Evolutionary conservation across 1,140 invertebrate species (phyloP), one percentile per base, ranked within the genome.

Genomic region (Philopotamus ludificatus): DNA sequence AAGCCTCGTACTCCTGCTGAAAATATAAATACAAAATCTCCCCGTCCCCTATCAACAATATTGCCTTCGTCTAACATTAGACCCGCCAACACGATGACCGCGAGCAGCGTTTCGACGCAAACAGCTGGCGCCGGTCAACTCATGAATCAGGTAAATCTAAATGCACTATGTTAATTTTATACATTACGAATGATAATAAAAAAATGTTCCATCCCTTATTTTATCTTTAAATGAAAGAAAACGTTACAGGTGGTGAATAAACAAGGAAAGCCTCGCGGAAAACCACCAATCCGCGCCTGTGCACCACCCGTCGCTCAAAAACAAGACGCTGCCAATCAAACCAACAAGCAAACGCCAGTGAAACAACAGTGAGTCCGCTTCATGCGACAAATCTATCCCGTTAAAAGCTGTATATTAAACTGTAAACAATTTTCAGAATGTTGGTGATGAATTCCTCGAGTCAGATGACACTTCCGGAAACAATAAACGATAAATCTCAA

Each of bases 51-150:
- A 16, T 84, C 84, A 1, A 87, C 84, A 73, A 90, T 89, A 59
- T 71, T 89, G 39, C 88, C 87, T 1, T 88, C 87, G 0, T 77
- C 84, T 2, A 83, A 82, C 58, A 89, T 89, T 50, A 79, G 89
- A 42, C 89, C 89, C 0, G 77, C 75, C 0, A 60, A 23, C 28
- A 26, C 44, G 20, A 60, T 60, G 57, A 60, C 42, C 47, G 78
- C 75, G 0, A 88, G 87, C 70, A 89, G 87, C 0, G 88, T 92
- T 2, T 90, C 89, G 1, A 91, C 89, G 3, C 89, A 92, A 76
- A 91, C 89, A 1, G n/a, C n/a, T n/a, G 77, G 71, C 28, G 84
- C 85, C 57, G 86, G 84, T 54, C 85, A 85, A 68, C 77, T 81
- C 1, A 84, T 85, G 74, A 81, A 83, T 57, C 85, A 83, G 73